Conservation (phyloP, 2,888 invertebrate genomes). For the Ecliptopera silaceata region DNA sequence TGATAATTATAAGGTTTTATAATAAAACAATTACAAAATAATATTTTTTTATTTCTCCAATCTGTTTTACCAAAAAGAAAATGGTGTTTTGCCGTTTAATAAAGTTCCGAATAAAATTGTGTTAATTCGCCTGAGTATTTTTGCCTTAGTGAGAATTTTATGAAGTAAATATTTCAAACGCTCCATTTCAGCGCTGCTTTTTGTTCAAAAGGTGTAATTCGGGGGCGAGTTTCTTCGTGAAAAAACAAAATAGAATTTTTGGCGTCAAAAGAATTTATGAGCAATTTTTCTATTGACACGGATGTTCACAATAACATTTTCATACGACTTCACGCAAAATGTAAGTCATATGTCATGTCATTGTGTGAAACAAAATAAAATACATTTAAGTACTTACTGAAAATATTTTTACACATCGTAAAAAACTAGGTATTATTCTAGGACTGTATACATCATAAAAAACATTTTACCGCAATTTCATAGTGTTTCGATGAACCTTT, state of each 20-base stretch:
- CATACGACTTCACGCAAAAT: not conserved
- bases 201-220: not conserved
- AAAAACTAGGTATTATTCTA: no score
- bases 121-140: conserved; percentile 12
- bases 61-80: not conserved
- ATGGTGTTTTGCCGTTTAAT: not conserved
- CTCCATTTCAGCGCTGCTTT: not conserved
- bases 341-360: no score
- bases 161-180: conserved; percentile 23
- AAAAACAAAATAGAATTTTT: not conserved
- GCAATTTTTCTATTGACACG: not conserved
- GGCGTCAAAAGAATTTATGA: not conserved
- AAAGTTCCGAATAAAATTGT: not conserved
- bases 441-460: no score
- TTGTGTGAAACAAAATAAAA: no score
- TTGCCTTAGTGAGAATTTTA: conserved; percentile 6
- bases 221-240: not conserved
- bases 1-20: conserved; percentile 60
- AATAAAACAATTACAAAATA: conserved; percentile 49
- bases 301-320: not conserved
- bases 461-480: no score
- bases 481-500: no score
- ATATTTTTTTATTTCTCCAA: conserved; percentile 11
- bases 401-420: no score
- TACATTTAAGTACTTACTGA: no score